phyloP scores from a whole-genome alignment of 53 echinoderm and acorn worm genomes.

The Holothuria scabra region DNA sequence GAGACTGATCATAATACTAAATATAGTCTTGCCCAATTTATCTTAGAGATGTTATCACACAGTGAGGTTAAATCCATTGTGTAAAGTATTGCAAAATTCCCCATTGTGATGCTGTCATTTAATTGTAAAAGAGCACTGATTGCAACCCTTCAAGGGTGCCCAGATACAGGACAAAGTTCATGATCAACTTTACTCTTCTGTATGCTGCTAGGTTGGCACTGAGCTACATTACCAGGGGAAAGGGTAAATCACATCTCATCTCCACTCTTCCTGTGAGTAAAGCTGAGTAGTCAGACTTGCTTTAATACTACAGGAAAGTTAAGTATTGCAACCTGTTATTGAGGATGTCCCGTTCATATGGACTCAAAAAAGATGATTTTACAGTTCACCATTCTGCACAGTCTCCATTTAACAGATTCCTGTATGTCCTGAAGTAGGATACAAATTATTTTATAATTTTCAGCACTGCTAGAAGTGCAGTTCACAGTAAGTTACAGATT shows the following conservation, averaged over 20 bases:
- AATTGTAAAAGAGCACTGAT: background rate
- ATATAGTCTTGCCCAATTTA: no score
- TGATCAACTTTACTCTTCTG: background rate
- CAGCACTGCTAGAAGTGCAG: no score
- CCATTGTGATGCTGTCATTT: no score
- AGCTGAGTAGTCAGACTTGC: constrained; percentile 8
- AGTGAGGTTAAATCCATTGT: no score
- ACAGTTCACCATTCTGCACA: no score
- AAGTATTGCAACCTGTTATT: background rate
- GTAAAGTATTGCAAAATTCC: no score
- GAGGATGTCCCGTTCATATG: constrained; percentile 35
- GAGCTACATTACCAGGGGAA: constrained; percentile 15
- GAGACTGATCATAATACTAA: no score
- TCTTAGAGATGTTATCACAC: no score
- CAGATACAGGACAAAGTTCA: constrained; percentile 22
- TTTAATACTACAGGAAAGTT: constrained; percentile 17
- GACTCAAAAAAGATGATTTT: background rate
- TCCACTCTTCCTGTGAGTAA: constrained; percentile 41
- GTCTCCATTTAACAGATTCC: no score
- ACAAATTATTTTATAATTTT: no score
- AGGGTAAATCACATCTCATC: constrained; percentile 47
- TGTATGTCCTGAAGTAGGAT: no score
- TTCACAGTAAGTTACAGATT: no score
- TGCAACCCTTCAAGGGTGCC: constrained; percentile 16
- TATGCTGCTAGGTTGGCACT: constrained; percentile 5